Conservation (phyloP, 2,113 vertebrate genomes). For the Pungitius pungitius region DNA sequence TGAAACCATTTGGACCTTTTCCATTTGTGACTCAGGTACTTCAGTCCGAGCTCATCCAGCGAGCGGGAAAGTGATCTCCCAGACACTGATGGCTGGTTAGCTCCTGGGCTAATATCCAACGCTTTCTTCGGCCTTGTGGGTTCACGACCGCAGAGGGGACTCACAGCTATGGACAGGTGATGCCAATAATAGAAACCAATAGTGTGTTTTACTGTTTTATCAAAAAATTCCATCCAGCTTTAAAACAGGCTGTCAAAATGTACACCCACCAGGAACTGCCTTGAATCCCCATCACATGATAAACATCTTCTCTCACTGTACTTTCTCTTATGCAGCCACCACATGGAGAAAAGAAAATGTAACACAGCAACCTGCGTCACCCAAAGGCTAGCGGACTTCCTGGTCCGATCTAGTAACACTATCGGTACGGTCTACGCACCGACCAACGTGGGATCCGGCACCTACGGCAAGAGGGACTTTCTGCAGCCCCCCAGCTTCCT, state of each 20-base stretch:
- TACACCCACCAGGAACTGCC: background rate
- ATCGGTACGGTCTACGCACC: constrained; percentile 82
- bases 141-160: constrained; percentile 65
- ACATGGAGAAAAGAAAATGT: constrained; percentile 87
- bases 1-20: constrained; percentile 44
- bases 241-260: no score
- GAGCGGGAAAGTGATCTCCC: constrained; percentile 69
- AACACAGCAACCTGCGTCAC: constrained; percentile 90
- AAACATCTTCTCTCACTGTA: no score
- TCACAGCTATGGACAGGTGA: constrained; percentile 78
- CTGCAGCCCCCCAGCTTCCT: constrained; percentile 61
- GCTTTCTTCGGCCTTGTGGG: constrained; percentile 68
- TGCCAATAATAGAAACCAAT: background rate
- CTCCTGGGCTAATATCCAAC: constrained; percentile 73
- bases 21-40: constrained; percentile 75
- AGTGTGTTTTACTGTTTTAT: no score
- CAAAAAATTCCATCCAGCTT: no score
- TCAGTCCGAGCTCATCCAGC: constrained; percentile 64
- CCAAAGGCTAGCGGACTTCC: constrained; percentile 88
- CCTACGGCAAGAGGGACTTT: constrained; percentile 87
- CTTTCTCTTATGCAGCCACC: constrained; percentile 72
- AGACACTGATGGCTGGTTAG: constrained; percentile 75
- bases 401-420: constrained; percentile 86
- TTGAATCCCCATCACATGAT: background rate
- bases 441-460: constrained; percentile 87